Evolutionary conservation across 2,888 invertebrate species (phyloP).

Genomic region (Micoletzkya japonica): DNA sequence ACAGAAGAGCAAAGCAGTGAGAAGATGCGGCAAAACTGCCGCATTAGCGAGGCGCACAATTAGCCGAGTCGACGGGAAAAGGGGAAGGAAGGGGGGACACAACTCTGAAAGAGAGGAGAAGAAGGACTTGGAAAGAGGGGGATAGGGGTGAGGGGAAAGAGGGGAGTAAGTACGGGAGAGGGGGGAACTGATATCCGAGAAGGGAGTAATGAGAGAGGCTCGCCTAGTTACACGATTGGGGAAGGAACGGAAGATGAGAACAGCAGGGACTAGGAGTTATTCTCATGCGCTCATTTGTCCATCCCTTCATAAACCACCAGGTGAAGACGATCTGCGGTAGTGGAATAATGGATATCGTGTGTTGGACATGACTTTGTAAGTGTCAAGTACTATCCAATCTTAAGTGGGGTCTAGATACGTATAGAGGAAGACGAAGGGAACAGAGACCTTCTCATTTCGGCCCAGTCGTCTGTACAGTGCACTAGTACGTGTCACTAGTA

Average conservation of each 20-base stretch:
- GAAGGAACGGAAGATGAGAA: background rate
- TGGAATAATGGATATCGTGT: too few species aligned
- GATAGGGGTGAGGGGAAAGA: constrained; percentile 11
- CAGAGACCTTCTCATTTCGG: background rate
- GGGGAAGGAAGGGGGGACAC: background rate
- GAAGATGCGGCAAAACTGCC: background rate
- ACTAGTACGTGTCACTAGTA: background rate
- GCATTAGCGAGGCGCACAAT: constrained; percentile 10
- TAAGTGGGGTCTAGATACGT: too few species aligned
- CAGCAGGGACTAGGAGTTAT: too few species aligned
- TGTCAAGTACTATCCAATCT: too few species aligned
- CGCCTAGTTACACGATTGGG: background rate
- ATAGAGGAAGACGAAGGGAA: too few species aligned
- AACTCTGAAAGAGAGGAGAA: constrained; percentile 12
- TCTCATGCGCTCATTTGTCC: too few species aligned
- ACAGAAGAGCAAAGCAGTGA: too few species aligned
- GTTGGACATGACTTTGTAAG: too few species aligned
- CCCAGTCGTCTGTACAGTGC: too few species aligned
- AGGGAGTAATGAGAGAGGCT: background rate
- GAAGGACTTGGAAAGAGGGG: constrained; percentile 5
- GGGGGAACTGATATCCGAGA: background rate
- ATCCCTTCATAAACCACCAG: too few species aligned
- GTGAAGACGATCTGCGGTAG: too few species aligned
- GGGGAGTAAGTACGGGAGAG: constrained; percentile 1
- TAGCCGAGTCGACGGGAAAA: background rate